Evolutionary conservation across 2,888 invertebrate species (phyloP), one percentile per base, ranked within the genome.

Genomic region (Noctua janthe): DNA sequence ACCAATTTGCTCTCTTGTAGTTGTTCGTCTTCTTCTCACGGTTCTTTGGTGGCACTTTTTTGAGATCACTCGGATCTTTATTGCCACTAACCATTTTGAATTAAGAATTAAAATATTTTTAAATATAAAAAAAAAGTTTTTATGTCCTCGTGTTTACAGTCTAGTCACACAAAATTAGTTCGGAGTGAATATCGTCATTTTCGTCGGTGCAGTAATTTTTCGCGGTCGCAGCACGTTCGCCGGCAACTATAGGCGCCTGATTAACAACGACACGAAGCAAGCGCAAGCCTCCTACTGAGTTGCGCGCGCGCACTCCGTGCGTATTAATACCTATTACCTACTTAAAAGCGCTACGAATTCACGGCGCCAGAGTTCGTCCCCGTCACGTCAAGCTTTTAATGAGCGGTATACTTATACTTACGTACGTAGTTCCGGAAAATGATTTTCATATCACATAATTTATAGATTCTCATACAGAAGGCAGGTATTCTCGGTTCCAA

Each of bases 41-140:
- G 87, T 96, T 94, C 90, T 96, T 95, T 23, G 96, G 96, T 78
- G 96, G 95, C 90, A 96, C 94, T 93, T 97, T 97, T 91, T 94
- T 94, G 10, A 94, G 94, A 89, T 97, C 95, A 90, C 91, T 92
- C 62, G 94, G 92, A 89, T 95, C 95, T 91, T 96, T 96, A 91
- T 96, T 97, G 84, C 96, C 96, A 94, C 97, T 97, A 84, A 97
- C 97, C 97, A 97, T 97, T 94, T 94, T 96, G 87, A 89, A 82
- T 86, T 85, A 66, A 80, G 71, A 79, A 78, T 77, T 56, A 76
- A 82, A 76, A 80, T 83, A 75, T 76, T 49, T 49, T 29, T 74
- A 67, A 90, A 91, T 70, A 74, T 17, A 71, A 73, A 69, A 78
- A 78, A 76, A 86, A 56, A 67, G 80, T 87, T 79, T 83, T 47